phyloP scores from a whole-genome alignment of 2,113 vertebrate genomes.

The Aspiorhynchus laticeps region DNA sequence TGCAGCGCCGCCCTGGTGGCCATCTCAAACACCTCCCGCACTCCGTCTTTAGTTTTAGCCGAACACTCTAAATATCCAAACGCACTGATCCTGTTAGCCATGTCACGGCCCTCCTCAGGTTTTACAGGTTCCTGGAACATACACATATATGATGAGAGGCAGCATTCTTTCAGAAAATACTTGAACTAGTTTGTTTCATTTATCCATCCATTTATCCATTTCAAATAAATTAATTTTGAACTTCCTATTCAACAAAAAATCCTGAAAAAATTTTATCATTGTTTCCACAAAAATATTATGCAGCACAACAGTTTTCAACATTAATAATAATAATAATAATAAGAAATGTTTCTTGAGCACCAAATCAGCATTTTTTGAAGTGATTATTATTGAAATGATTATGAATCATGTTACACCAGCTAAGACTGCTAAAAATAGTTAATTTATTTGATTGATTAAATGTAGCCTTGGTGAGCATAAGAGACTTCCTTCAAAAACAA shows the following conservation, averaged over 20 bases:
- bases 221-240: neutral
- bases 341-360: neutral
- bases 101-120: constrained; percentile 94
- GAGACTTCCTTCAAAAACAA: neutral
- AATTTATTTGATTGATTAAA: too few relatives aligned
- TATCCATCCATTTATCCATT: neutral
- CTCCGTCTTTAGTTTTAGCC: constrained; percentile 97
- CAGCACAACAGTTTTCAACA: neutral
- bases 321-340: neutral
- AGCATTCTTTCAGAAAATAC: neutral
- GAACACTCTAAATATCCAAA: constrained; percentile 98
- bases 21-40: constrained; percentile 98
- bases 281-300: too few relatives aligned
- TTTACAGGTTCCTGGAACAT: constrained; percentile 88
- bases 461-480: neutral
- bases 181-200: neutral
- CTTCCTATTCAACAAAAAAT: too few relatives aligned
- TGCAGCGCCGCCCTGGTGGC: constrained; percentile 94
- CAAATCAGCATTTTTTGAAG: neutral
- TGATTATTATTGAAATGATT: neutral
- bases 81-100: constrained; percentile 95
- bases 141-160: neutral
- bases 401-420: neutral
- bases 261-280: too few relatives aligned
- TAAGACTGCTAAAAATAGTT: neutral